phyloP scores from a whole-genome alignment of 2,113 vertebrate species.

The Gymnorhina tibicen region DNA sequence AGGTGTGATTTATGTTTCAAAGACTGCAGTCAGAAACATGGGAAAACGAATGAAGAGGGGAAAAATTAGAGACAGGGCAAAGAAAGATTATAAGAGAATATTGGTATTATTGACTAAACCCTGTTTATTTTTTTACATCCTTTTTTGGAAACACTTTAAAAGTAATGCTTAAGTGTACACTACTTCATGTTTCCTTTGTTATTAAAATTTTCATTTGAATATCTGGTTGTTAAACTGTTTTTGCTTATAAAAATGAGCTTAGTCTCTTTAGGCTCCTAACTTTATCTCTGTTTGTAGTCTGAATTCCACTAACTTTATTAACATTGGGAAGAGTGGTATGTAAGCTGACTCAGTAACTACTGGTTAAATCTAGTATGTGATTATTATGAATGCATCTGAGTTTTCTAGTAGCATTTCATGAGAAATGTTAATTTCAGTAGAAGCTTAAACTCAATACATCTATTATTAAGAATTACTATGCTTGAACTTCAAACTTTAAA shows the following conservation, averaged over 20 bases:
- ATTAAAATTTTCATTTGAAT: background rate
- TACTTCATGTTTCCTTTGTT: background rate
- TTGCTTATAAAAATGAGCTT: background rate
- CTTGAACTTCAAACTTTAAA: background rate
- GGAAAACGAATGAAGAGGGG: background rate
- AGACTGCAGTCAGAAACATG: background rate
- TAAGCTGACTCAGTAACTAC: background rate
- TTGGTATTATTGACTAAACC: background rate
- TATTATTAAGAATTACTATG: background rate
- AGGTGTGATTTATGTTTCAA: background rate
- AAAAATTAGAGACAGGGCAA: background rate
- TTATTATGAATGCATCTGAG: background rate
- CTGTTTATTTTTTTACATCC: background rate
- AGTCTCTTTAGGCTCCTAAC: background rate
- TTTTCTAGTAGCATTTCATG: background rate
- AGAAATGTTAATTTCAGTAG: background rate
- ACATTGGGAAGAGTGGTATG: background rate
- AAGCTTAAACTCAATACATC: background rate
- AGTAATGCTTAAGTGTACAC: background rate
- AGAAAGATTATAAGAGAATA: background rate
- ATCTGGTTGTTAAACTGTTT: background rate
- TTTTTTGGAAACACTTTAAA: background rate
- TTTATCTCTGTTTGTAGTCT: background rate
- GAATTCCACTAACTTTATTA: background rate
- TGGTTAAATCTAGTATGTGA: background rate